Evolutionary conservation across 2,797 vertebrate genomes (phyloP).

Genomic region (Pterois miles): DNA sequence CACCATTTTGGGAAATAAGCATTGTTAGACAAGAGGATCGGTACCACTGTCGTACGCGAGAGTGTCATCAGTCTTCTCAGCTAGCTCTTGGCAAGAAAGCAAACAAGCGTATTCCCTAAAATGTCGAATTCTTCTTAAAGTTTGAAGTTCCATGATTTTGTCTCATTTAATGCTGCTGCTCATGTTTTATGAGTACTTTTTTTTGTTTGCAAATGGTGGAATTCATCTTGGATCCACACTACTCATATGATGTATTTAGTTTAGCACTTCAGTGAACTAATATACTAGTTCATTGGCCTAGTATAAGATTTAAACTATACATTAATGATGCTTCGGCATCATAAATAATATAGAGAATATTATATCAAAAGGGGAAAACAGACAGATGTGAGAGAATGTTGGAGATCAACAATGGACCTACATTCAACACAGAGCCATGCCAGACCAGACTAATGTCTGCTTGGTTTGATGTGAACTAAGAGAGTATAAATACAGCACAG

Average conservation of each 20-base stretch:
- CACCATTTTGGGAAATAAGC: constrained; percentile 2
- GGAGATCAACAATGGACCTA: constrained; percentile 46
- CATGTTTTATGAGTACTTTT: constrained; percentile 18
- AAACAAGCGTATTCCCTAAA: constrained; percentile 1
- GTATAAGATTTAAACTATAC: constrained; percentile 27
- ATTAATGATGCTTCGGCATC: constrained; percentile 35
- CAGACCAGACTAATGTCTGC: constrained; percentile 18
- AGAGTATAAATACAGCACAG: constrained; percentile 14
- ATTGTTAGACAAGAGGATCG: neutral
- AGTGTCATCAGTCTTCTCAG: neutral
- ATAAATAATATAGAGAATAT: constrained; percentile 20
- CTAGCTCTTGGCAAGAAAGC: neutral
- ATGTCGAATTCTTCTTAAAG: constrained; percentile 15
- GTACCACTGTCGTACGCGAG: neutral
- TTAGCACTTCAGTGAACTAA: constrained; percentile 24
- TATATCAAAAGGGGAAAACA: constrained; percentile 8
- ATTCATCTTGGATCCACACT: constrained; percentile 22
- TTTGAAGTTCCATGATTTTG: neutral
- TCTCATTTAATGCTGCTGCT: constrained; percentile 29
- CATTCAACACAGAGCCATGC: constrained; percentile 29
- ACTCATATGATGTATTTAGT: constrained; percentile 28
- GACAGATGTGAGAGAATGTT: constrained; percentile 5
- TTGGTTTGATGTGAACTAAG: constrained; percentile 11
- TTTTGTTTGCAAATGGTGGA: constrained; percentile 10
- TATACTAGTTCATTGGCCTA: too few species aligned